phyloP scores from a whole-genome alignment of 2,888 invertebrate species.

The Latrodectus hesperus region DNA sequence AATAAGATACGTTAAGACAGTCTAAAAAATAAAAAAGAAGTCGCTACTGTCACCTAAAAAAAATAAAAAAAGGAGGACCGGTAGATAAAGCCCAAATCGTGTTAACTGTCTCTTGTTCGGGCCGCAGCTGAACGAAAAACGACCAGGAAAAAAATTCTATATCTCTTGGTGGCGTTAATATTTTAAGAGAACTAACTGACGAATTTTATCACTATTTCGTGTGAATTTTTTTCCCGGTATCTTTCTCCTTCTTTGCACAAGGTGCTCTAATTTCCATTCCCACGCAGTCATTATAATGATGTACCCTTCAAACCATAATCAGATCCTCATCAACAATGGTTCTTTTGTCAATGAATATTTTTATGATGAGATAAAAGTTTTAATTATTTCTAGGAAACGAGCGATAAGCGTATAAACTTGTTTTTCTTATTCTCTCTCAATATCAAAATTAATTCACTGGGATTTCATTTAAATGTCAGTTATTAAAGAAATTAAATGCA shows the following conservation, averaged over 20 bases:
- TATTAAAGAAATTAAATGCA: too few species aligned
- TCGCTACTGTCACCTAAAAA: slow-evolving; percentile 27
- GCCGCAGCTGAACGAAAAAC: slow-evolving; percentile 7
- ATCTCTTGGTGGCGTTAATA: slow-evolving; percentile 48
- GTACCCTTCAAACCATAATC: too few species aligned
- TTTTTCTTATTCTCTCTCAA: too few species aligned
- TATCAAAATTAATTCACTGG: too few species aligned
- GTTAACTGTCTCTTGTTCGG: slow-evolving; percentile 53
- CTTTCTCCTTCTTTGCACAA: not conserved
- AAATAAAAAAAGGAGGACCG: slow-evolving; percentile 20
- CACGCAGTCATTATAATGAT: too few species aligned
- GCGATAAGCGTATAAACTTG: too few species aligned
- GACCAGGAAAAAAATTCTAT: not conserved
- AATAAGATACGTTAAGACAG: slow-evolving; percentile 49
- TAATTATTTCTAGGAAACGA: too few species aligned
- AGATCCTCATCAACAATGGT: too few species aligned
- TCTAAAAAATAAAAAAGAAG: slow-evolving; percentile 7
- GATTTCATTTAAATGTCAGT: too few species aligned
- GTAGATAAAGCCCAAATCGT: slow-evolving; percentile 23
- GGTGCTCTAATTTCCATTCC: not conserved
- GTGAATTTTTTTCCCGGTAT: slow-evolving; percentile 34
- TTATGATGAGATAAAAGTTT: too few species aligned
- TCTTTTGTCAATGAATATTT: too few species aligned
- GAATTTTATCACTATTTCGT: slow-evolving; percentile 48
- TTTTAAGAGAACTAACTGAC: slow-evolving; percentile 32